Evolutionary conservation across 2,113 vertebrate species (phyloP).

Genomic region (Plestiodon gilberti): DNA sequence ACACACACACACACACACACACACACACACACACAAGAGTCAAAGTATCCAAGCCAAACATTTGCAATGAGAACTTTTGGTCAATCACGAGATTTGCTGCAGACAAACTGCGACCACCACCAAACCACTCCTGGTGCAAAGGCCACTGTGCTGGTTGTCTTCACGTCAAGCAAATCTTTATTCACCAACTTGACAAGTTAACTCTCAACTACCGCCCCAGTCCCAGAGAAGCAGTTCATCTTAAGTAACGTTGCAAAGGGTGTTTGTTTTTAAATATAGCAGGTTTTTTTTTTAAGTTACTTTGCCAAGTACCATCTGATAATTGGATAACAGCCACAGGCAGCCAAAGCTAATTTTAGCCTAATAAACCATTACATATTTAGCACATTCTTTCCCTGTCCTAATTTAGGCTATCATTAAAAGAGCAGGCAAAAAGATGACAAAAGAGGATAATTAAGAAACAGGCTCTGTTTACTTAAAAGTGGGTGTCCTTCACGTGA

Average conservation of each 20-base stretch:
- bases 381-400: constrained; percentile 35
- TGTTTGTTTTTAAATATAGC: neutral
- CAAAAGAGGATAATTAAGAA: neutral
- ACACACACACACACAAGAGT: too few relatives aligned
- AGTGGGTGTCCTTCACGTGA: neutral
- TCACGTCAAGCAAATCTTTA: neutral
- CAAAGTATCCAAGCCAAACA: too few relatives aligned
- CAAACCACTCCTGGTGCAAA: neutral
- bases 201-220: neutral
- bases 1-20: too few relatives aligned
- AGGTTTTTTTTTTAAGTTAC: constrained; percentile 6
- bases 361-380: constrained; percentile 56
- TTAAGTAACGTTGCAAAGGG: constrained; percentile 5
- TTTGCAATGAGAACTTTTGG: too few relatives aligned
- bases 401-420: constrained; percentile 46
- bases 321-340: constrained; percentile 64
- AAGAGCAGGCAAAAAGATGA: constrained; percentile 10
- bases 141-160: neutral
- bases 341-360: constrained; percentile 64
- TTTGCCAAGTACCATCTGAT: constrained; percentile 38
- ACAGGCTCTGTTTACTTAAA: neutral
- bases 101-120: neutral
- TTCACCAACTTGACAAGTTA: neutral
- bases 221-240: neutral
- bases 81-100: too few relatives aligned